Conservation (phyloP, 2,113 vertebrate species). For the Micromys minutus region DNA sequence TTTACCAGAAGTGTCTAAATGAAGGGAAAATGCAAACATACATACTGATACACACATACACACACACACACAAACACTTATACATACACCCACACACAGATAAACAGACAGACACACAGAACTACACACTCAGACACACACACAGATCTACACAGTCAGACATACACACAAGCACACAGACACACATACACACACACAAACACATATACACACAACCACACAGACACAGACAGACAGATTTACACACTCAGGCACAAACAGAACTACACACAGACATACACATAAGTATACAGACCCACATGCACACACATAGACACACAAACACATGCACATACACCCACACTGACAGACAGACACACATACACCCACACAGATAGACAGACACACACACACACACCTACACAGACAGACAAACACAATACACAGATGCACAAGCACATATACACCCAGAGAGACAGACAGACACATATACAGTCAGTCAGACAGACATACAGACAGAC, state of each 20-base stretch:
- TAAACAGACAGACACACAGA: neutral
- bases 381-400: neutral
- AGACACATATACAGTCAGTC: no score
- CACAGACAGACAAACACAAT: no score
- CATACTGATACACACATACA: neutral
- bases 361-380: neutral
- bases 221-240: no score
- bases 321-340: no score
- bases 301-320: no score
- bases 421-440: no score
- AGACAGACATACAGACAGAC: no score
- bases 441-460: no score
- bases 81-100: neutral
- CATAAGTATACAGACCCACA: neutral
- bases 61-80: neutral
- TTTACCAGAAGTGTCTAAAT: neutral
- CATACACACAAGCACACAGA: neutral
- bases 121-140: neutral
- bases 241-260: no score
- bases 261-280: no score
- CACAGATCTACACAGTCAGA: neutral
- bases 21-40: neutral
- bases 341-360: no score
- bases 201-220: neutral
- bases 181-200: neutral